phyloP scores from a whole-genome alignment of 2,797 vertebrate species.

The Sebastolobus alascanus region DNA sequence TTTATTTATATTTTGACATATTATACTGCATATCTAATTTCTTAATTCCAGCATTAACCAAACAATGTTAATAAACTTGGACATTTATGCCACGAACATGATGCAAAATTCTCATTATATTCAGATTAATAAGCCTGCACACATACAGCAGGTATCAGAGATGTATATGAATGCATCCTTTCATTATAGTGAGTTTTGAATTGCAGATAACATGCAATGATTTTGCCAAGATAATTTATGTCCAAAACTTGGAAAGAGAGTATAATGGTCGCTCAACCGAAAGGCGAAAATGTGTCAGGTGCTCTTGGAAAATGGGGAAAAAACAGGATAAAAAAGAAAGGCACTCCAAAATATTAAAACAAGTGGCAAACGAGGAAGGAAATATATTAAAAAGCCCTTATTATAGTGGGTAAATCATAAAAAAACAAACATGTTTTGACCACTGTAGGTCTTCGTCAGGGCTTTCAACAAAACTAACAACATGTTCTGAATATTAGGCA shows the following conservation, averaged over 20 bases:
- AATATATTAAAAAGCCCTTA: too few relatives aligned
- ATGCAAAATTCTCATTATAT: not conserved
- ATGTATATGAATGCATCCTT: not conserved
- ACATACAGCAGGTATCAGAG: conserved; percentile 1
- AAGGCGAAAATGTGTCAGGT: too few relatives aligned
- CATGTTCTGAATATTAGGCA: not conserved
- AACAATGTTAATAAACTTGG: not conserved
- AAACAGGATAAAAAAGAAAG: too few relatives aligned
- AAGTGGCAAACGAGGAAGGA: too few relatives aligned
- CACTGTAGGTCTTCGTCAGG: too few relatives aligned
- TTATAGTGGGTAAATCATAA: too few relatives aligned
- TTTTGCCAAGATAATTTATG: not conserved
- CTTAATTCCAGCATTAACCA: not conserved
- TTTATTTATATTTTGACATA: not conserved
- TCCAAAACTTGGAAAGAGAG: not conserved
- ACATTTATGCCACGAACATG: not conserved
- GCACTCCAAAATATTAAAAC: too few relatives aligned
- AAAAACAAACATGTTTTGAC: too few relatives aligned
- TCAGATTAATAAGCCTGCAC: not conserved
- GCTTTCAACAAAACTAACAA: not conserved
- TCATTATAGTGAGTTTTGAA: not conserved
- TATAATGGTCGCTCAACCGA: too few relatives aligned
- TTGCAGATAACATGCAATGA: not conserved
- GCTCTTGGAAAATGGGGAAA: too few relatives aligned
- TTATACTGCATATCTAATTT: not conserved